These are phyloP conservation scores for Atta cephalotes DNA, from an alignment of 1,140 invertebrate genomes.

Conservation along the genomic window DNA sequence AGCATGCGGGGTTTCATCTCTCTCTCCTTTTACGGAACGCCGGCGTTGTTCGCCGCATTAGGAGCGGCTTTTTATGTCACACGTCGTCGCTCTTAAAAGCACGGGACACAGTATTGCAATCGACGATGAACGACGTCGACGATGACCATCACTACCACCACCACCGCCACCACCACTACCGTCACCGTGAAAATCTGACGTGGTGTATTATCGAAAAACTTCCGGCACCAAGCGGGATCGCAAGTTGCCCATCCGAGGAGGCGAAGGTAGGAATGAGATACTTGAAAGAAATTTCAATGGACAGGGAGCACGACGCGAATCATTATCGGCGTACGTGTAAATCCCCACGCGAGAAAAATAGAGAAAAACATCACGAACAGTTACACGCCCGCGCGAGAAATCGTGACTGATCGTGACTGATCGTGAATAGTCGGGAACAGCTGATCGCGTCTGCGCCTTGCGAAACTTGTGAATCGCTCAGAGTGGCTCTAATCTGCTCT, in stretches of 20 bases:
- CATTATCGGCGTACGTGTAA: not conserved
- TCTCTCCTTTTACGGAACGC: conserved; percentile 72
- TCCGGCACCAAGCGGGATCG: not conserved
- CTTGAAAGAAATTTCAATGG: not conserved
- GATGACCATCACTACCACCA: conserved; percentile 34
- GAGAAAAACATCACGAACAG: not conserved
- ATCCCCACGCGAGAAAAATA: not conserved
- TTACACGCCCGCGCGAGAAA: not conserved
- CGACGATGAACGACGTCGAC: conserved; percentile 31
- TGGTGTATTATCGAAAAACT: conserved; percentile 62
- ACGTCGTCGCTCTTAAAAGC: conserved; percentile 24
- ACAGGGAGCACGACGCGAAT: not conserved
- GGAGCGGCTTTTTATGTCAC: conserved; percentile 30
- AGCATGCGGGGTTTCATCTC: conserved; percentile 87
- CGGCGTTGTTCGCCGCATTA: conserved; percentile 42
- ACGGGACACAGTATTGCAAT: not conserved
- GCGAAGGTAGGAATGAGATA: not conserved
- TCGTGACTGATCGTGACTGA: conserved; percentile 20
- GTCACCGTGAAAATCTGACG: conserved; percentile 68
- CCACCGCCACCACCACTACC: conserved; percentile 22
- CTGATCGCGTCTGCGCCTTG: conserved; percentile 38
- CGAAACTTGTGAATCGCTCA: not conserved
- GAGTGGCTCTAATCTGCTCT: too few species aligned
- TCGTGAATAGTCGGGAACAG: conserved; percentile 28
- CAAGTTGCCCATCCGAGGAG: not conserved